These are phyloP conservation scores for Lasius platythorax DNA, from an alignment of 2,888 invertebrate species.

Conservation along the genomic window DNA sequence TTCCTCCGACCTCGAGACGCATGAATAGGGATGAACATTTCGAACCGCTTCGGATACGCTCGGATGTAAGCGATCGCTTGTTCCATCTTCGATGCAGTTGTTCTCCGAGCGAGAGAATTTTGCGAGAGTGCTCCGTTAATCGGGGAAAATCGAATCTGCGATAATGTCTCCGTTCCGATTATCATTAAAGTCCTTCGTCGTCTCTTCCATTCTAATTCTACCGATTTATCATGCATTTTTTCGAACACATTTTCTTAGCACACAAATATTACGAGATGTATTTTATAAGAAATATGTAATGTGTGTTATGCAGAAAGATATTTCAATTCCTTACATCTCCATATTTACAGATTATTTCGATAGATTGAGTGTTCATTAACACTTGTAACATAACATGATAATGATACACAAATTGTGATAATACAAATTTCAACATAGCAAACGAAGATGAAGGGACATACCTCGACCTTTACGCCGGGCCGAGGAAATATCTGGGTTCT, in stretches of 20 bases:
- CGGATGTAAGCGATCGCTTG: conserved; percentile 14
- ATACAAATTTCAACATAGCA: neutral
- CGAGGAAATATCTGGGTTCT: conserved; percentile 75
- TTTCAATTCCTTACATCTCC: neutral
- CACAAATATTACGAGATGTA: neutral
- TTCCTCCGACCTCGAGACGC: conserved; percentile 22
- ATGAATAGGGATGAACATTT: conserved; percentile 30
- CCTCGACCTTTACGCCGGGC: conserved; percentile 78
- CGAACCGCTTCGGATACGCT: neutral
- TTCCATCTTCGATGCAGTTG: neutral
- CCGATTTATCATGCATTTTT: neutral
- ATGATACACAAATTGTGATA: neutral
- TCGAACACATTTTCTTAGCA: neutral
- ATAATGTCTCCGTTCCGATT: neutral
- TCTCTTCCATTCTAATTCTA: neutral
- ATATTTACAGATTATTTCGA: neutral
- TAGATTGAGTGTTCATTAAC: neutral
- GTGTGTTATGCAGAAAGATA: neutral
- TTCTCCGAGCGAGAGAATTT: conserved; percentile 5
- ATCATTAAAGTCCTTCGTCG: neutral
- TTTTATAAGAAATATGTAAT: neutral
- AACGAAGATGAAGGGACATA: conserved; percentile 66
- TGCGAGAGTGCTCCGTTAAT: conserved; percentile 1
- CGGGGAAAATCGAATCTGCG: neutral
- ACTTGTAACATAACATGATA: neutral